A percentile compares a stretch with the other conserved stretches of the same genome.
Evolutionary conservation across 2,888 invertebrate species (phyloP).

Genomic region (Drosophila stalkeri): DNA sequence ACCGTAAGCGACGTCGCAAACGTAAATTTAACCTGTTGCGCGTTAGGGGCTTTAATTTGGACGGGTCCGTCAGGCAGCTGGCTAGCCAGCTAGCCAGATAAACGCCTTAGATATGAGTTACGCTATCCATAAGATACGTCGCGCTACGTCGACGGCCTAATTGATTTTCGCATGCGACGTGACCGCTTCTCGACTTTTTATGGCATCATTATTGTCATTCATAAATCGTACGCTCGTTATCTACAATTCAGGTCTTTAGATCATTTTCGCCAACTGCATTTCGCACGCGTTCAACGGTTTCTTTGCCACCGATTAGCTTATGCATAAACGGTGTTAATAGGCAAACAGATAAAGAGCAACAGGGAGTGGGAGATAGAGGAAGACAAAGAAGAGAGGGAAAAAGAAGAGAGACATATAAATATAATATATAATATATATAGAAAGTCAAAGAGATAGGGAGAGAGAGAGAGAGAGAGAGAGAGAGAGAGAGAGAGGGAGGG

Average conservation of each 20-base stretch:
- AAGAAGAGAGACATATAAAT: too few species aligned
- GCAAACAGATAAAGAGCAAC: not conserved
- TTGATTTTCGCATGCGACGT: constrained; percentile 74
- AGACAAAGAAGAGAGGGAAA: not conserved
- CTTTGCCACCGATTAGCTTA: constrained; percentile 1
- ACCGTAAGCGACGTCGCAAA: constrained; percentile 68
- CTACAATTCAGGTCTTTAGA: constrained; percentile 40
- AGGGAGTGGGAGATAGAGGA: not conserved
- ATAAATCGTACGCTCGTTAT: constrained; percentile 72
- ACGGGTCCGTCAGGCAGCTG: not conserved
- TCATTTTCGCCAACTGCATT: constrained; percentile 39
- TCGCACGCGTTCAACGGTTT: constrained; percentile 38
- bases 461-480: not conserved
- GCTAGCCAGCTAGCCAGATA: constrained; percentile 51
- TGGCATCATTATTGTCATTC: constrained; percentile 75
- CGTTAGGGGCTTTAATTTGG: constrained; percentile 38
- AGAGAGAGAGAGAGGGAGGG: not conserved
- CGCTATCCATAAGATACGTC: constrained; percentile 66
- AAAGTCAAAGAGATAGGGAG: not conserved
- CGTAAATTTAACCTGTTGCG: constrained; percentile 72
- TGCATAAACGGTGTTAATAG: constrained; percentile 7
- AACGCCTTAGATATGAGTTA: constrained; percentile 57
- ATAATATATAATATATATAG: too few species aligned
- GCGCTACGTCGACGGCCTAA: constrained; percentile 40
- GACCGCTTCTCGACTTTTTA: constrained; percentile 50